Conservation (phyloP, 2,113 vertebrate genomes). For the Neomonachus schauinslandi region DNA sequence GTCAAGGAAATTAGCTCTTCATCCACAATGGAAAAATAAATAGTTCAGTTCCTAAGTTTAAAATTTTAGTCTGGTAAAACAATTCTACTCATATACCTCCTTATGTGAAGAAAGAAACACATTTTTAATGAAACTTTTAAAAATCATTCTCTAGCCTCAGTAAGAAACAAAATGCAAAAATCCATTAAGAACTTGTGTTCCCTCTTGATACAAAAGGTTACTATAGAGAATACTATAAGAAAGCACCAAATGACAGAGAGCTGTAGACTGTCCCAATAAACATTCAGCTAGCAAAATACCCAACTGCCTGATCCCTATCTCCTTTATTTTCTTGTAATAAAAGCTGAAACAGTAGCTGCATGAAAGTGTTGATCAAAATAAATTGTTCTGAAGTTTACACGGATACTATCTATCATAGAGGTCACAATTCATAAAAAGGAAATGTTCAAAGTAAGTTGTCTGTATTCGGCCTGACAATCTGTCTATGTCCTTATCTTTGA, state of each 20-base stretch:
- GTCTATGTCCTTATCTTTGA: neutral
- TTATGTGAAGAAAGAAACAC: slow-evolving; percentile 18
- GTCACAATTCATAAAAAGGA: slow-evolving; percentile 45
- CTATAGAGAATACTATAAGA: slow-evolving; percentile 7
- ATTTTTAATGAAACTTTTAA: slow-evolving; percentile 31
- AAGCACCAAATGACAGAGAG: slow-evolving; percentile 13
- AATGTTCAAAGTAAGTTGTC: neutral
- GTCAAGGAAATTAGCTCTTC: neutral
- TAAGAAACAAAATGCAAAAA: slow-evolving; percentile 52
- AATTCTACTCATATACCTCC: neutral
- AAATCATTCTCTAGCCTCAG: slow-evolving; percentile 26
- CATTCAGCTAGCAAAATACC: slow-evolving; percentile 18
- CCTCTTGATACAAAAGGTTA: slow-evolving; percentile 26
- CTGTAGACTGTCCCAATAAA: slow-evolving; percentile 10
- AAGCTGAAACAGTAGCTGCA: slow-evolving; percentile 27
- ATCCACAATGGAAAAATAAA: neutral
- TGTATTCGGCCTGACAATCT: neutral
- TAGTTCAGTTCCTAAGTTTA: neutral
- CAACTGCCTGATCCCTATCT: neutral
- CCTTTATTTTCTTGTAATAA: slow-evolving; percentile 52
- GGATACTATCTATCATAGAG: neutral
- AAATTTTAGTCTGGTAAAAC: slow-evolving; percentile 23
- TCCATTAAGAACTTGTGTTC: neutral
- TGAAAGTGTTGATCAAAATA: slow-evolving; percentile 49
- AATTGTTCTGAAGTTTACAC: slow-evolving; percentile 27